Evolutionary conservation across 1,140 invertebrate genomes (phyloP).

Genomic region (Acyrthosiphon pisum): DNA sequence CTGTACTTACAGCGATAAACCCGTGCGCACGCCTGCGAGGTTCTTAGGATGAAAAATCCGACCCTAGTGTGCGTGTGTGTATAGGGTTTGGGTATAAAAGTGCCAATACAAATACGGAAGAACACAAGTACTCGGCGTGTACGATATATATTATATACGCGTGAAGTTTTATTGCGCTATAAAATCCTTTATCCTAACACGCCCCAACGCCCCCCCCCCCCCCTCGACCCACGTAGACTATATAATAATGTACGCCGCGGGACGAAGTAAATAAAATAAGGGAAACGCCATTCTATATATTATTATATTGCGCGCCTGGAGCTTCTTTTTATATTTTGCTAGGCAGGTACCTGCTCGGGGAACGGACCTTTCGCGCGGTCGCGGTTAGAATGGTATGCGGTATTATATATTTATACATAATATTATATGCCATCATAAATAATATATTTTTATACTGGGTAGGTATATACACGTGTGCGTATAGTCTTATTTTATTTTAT

Average conservation of each 20-base stretch:
- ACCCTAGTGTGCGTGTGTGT: neutral
- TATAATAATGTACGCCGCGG: neutral
- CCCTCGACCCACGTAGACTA: neutral
- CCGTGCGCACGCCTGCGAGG: neutral
- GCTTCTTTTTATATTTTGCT: neutral
- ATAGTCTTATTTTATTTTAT: neutral
- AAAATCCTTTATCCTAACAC: conserved; percentile 35
- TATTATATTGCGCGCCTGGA: neutral
- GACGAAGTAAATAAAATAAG: neutral
- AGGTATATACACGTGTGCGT: neutral
- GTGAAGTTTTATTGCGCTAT: conserved; percentile 23
- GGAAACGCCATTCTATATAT: neutral
- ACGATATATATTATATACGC: neutral
- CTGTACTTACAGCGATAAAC: neutral
- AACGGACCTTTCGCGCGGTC: neutral
- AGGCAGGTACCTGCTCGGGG: too few species aligned
- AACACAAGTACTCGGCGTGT: neutral
- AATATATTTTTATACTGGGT: neutral
- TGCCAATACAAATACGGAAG: conserved; percentile 1
- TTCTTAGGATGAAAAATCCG: conserved; percentile 1
- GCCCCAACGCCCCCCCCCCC: neutral
- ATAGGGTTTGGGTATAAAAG: neutral
- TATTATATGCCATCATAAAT: neutral
- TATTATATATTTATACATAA: neutral
- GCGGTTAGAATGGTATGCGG: neutral